Conservation (phyloP, 2,797 vertebrate species). For the Falco cherrug region DNA sequence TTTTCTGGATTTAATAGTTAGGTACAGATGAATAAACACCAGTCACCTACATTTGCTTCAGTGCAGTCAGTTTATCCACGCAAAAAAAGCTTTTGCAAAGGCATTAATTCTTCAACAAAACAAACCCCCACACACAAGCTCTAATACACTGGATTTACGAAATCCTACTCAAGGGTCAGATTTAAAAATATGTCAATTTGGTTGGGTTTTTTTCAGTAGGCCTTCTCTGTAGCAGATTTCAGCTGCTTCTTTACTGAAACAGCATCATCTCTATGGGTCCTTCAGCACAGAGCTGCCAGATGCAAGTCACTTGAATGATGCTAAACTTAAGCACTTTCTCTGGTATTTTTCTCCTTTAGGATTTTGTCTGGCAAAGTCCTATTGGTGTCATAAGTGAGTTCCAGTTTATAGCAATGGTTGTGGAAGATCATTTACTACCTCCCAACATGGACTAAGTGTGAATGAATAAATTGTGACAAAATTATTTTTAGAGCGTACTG, state of each 20-base stretch:
- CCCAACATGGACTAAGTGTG: neutral
- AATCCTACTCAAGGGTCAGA: constrained; percentile 11
- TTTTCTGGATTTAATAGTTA: constrained; percentile 1
- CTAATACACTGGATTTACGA: constrained; percentile 18
- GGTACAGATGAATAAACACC: constrained; percentile 1
- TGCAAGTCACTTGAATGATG: neutral
- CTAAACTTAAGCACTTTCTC: neutral
- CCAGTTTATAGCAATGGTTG: neutral
- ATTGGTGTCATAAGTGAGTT: neutral
- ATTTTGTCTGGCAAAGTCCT: neutral
- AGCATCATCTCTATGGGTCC: neutral
- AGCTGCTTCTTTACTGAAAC: neutral
- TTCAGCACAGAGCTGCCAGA: neutral
- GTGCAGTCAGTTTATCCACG: neutral
- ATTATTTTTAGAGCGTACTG: neutral
- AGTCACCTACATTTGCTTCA: constrained; percentile 5
- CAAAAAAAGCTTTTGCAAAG: neutral
- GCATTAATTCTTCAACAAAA: constrained; percentile 10
- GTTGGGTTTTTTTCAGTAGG: neutral
- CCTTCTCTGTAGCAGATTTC: neutral
- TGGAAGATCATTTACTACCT: neutral
- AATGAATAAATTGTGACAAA: constrained; percentile 30
- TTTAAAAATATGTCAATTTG: neutral
- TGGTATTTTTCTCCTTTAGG: neutral
- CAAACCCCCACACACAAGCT: neutral